Base-by-base conservation (phyloP, 2,888 invertebrate species). In the Leptothorax acervorum region DNA sequence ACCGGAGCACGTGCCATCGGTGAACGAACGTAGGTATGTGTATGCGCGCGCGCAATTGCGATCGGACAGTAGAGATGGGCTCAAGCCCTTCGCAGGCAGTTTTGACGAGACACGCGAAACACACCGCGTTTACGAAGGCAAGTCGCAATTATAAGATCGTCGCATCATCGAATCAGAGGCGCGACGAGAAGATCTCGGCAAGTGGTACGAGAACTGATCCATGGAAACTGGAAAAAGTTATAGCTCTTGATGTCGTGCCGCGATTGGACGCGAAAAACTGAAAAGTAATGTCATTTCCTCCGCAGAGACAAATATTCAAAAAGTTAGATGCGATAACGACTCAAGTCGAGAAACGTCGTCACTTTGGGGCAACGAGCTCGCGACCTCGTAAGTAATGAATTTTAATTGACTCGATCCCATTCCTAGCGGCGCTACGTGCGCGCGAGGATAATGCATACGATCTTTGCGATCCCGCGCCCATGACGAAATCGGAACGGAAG, bases 1-100 rank as follows among this genome's bases (percentile, higher is more conserved):
- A 35, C 39, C 53, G 81, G 81, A 55, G 78, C 87, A 86, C 87
- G 89, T 89, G 86, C 62, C 62, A 66, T 42, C 39, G 63, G 31
- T 57, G 76, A 70, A 78, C 55, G 76, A 70, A 78, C 55, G 45
- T 12, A n/a, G 55, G 9, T 70, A 45, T 31, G 55, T 57, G 70
- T 78, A 53, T 5, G 51, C 55, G 31, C 42, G 31, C 70, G 78
- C 78, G 71, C 78, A 71, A 70, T 57, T 35, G 71, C 57, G 23
- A 31, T 35, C 55, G 28, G 53, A n/a, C 39, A 45, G 70, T 15
- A 23, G 76, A 75, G 35, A 51, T 51, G 75, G 63, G 23, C 15
- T 53, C 48, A n/a, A 57, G 35, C n/a, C 31, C 23, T 78, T 57
- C 35, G 55, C 45, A 23, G 23, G 35, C 45, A 15, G 45, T 45